A percentile compares a stretch with the other conserved stretches of the same genome.
Conservation (phyloP, 2,888 invertebrate genomes). For the Kryphioiulus occultus region DNA sequence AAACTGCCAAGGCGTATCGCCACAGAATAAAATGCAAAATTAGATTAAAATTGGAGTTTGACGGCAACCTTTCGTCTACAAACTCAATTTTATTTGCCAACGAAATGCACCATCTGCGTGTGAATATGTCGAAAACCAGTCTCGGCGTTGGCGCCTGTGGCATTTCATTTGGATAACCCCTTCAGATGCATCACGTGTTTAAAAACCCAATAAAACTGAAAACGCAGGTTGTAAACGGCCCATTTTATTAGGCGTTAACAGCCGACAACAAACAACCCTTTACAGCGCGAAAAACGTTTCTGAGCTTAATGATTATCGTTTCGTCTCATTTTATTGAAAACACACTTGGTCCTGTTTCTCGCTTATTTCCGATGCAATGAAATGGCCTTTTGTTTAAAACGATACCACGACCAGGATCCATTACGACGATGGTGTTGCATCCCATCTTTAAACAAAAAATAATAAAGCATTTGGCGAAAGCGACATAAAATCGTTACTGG, state of each 20-base stretch:
- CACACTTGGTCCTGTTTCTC: background rate
- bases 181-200: background rate
- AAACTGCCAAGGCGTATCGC: no score
- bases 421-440: background rate
- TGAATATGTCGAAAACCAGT: no score
- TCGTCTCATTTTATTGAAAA: background rate
- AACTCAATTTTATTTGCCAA: no score
- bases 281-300: background rate
- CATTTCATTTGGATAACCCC: background rate
- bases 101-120: background rate
- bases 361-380: background rate
- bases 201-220: conserved; percentile 16
- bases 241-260: background rate
- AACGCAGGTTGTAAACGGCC: conserved; percentile 16
- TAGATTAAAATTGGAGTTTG: no score
- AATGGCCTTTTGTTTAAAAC: background rate
- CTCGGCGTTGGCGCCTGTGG: no score
- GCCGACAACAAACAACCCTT: background rate
- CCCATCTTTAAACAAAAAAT: background rate
- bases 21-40: no score
- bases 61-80: no score
- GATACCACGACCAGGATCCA: background rate
- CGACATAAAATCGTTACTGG: conserved; percentile 15
- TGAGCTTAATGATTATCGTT: background rate
- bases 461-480: background rate